Evolutionary conservation across 2,797 vertebrate species (phyloP), one percentile per base, ranked within the genome.

Genomic region (Diglossa cyanea): DNA sequence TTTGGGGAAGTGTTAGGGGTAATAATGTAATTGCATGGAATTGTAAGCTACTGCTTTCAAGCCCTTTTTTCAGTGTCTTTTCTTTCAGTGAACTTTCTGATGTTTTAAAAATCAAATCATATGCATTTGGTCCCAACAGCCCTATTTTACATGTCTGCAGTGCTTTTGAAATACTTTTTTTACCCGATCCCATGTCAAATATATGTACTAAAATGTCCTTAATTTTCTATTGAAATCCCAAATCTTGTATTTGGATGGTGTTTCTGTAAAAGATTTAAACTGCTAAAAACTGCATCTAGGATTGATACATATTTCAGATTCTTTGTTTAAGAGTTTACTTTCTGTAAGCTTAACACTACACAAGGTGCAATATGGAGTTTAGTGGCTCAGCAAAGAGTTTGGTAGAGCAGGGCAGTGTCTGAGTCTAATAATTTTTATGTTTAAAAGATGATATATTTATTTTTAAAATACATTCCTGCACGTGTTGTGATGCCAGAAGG

Each of bases 191-290:
- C 0, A 0, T 86, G 30, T 53, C 17, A 70, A 40, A 23, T 72
- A 9, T 4, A 26, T 53, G 9, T 73, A 13, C 23, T 66, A 50
- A 84, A 92, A 53, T 48, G 13, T n/a, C 31, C 37, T 51, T 55
- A 11, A 54, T 82, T 92, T 82, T 82, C 51, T 76, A 17, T 37
- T 48, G 13, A 67, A 87, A 87, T 60, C 9, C 16, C 44, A 37
- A 86, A 44, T 47, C 0, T 33, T 54, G 0, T 8, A 4, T 84
- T 58, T 65, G 24, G 19, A 39, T 7, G 2, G 3, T 80, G 4
- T 88, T 92, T 80, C 24, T 47, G 61, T 50, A 58, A 58, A 26
- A 73, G 19, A 11, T 88, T 8, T 17, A 70, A 76, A 18, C 23
- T 44, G 31, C 42, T 72, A 35, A 78, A 88, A 84, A 26, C 30